Conservation (phyloP, 2,797 vertebrate species). For the Acanthurus leucopareius region DNA sequence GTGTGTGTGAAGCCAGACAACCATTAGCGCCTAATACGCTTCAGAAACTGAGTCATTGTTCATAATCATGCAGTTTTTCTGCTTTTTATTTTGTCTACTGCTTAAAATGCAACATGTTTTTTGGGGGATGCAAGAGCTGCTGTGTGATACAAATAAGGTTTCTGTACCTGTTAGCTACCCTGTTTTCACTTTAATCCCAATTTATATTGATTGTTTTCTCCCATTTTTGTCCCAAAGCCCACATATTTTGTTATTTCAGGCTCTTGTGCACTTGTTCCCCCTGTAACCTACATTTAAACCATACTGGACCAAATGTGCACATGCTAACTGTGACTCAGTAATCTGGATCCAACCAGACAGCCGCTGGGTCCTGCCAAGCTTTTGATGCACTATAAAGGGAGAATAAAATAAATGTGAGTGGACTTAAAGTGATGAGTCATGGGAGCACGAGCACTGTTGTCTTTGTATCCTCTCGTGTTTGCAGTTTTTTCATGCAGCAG, state of each 20-base stretch:
- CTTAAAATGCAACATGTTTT: background rate
- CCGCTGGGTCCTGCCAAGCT: conserved; percentile 24
- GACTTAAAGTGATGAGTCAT: conserved; percentile 58
- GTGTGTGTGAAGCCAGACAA: conserved; percentile 19
- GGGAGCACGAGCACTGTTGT: background rate
- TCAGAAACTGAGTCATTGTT: conserved; percentile 17
- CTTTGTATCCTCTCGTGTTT: conserved; percentile 33
- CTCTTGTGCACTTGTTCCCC: background rate
- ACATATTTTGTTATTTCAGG: background rate
- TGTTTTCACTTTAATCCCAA: background rate
- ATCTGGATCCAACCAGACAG: conserved; percentile 30
- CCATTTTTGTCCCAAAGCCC: background rate
- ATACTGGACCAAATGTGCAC: background rate
- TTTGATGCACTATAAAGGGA: conserved; percentile 26
- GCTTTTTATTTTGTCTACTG: background rate
- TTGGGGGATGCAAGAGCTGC: background rate
- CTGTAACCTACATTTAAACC: background rate
- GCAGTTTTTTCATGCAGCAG: conserved; percentile 28
- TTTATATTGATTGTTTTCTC: conserved; percentile 1
- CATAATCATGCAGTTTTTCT: background rate
- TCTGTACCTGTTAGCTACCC: background rate
- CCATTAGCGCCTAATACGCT: conserved; percentile 31
- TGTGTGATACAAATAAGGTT: background rate
- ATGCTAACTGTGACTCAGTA: conserved; percentile 25
- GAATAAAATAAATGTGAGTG: conserved; percentile 31